These are phyloP conservation scores for Drosophila greeni DNA, from an alignment of 2,888 invertebrate species.

Conservation along the genomic window DNA sequence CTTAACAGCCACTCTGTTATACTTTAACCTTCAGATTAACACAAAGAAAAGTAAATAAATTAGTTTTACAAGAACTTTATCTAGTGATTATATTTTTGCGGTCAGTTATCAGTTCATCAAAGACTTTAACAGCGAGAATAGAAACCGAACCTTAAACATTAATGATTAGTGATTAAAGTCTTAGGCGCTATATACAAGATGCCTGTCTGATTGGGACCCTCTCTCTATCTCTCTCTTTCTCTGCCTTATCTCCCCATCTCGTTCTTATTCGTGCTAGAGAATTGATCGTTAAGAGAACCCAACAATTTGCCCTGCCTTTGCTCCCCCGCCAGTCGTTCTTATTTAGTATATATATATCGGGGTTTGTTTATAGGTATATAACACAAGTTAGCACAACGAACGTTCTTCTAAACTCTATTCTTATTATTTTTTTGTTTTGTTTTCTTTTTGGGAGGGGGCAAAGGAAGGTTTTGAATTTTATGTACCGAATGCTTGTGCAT, in stretches of 20 bases:
- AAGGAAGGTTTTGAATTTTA: constrained; percentile 13
- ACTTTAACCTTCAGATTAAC: neutral
- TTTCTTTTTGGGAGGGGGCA: constrained; percentile 3
- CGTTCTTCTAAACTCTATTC: constrained; percentile 4
- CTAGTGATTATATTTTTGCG: neutral
- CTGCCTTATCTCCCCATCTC: constrained; percentile 1
- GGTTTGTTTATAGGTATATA: constrained; percentile 36
- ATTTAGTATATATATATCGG: constrained; percentile 8
- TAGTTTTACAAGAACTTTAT: neutral
- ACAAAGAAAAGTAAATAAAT: neutral
- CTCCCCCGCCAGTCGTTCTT: constrained; percentile 8
- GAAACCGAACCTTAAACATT: neutral
- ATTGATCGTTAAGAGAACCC: constrained; percentile 5
- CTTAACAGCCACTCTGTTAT: neutral
- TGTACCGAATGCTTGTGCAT: constrained; percentile 11
- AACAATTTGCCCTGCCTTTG: constrained; percentile 16
- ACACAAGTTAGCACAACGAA: constrained; percentile 48
- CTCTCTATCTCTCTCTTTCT: neutral
- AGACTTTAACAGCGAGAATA: neutral
- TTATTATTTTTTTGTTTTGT: too few relatives aligned
- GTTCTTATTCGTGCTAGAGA: constrained; percentile 5
- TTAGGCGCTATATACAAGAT: constrained; percentile 37
- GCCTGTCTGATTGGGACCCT: neutral
- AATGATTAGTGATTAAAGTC: constrained; percentile 24
- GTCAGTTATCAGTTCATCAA: neutral